phyloP scores from a whole-genome alignment of 2,113 vertebrate genomes.

The Cavia aperea region DNA sequence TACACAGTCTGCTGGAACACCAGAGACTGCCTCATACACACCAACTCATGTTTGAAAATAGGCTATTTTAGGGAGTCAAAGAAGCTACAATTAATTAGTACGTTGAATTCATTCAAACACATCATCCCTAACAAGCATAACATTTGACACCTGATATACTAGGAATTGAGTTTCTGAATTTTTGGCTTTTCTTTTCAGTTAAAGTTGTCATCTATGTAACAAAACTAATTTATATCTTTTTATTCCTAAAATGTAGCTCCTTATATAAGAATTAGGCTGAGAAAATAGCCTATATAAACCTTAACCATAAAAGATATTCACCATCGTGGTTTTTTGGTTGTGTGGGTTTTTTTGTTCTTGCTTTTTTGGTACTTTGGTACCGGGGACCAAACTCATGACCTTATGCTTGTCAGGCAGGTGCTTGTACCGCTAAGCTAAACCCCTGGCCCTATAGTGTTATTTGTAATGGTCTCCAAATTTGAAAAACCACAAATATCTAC shows the following conservation, averaged over 20 bases:
- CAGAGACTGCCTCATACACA: not conserved
- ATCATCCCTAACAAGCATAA: not conserved
- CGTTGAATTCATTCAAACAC: not conserved
- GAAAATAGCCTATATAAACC: not conserved
- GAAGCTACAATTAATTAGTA: not conserved
- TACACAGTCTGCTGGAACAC: not conserved
- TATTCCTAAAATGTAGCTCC: not conserved
- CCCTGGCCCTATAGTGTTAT: not conserved
- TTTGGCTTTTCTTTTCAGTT: not conserved
- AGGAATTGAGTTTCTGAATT: not conserved
- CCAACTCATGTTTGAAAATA: not conserved
- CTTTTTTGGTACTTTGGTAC: too few relatives aligned
- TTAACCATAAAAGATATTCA: not conserved
- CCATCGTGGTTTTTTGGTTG: not conserved
- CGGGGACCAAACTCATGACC: too few relatives aligned
- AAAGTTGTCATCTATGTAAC: not conserved
- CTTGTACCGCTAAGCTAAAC: too few relatives aligned
- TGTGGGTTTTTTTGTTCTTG: too few relatives aligned
- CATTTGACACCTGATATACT: not conserved
- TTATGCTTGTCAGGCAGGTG: too few relatives aligned
- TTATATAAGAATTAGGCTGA: conserved; percentile 11
- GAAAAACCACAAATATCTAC: not conserved
- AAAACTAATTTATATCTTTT: not conserved
- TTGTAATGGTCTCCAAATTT: not conserved
- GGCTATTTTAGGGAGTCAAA: not conserved